Conservation (phyloP, 2,888 invertebrate species). For the Campoletis raptor region DNA sequence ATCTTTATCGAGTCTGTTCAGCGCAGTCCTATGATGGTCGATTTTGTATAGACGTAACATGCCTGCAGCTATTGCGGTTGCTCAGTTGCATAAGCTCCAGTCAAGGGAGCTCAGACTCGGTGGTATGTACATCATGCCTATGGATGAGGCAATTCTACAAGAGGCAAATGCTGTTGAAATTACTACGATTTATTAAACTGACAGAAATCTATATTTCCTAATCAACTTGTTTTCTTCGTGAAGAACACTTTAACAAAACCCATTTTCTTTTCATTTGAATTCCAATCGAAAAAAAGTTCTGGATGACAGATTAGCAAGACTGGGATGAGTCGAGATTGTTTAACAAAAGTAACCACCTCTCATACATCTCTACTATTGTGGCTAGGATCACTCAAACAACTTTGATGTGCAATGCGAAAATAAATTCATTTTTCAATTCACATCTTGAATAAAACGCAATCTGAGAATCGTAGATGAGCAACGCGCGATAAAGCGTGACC, state of each 20-base stretch:
- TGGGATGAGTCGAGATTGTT: neutral
- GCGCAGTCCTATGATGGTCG: constrained; percentile 30
- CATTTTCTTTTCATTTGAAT: neutral
- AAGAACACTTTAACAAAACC: constrained; percentile 4
- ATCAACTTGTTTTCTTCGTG: neutral
- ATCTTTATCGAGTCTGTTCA: constrained; percentile 57
- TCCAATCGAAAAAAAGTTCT: neutral
- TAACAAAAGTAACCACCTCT: neutral
- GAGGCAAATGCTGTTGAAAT: constrained; percentile 10
- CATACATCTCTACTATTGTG: neutral
- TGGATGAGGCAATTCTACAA: constrained; percentile 20
- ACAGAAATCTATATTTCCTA: constrained; percentile 3
- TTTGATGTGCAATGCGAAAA: neutral
- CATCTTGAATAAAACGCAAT: constrained; percentile 21
- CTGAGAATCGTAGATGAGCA: constrained; percentile 20
- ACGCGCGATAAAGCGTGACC: constrained; percentile 36
- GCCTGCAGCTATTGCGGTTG: constrained; percentile 48
- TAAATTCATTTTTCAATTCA: constrained; percentile 33
- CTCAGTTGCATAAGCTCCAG: constrained; percentile 42
- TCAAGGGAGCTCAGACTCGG: constrained; percentile 12
- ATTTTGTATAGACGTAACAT: constrained; percentile 39
- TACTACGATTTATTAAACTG: neutral
- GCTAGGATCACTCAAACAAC: neutral
- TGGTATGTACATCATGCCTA: constrained; percentile 9
- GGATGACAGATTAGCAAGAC: neutral